Percentiles rank a stretch among this genome's conserved stretches.
phyloP scores from a whole-genome alignment of 2,797 vertebrate species.

The Pampus argenteus region DNA sequence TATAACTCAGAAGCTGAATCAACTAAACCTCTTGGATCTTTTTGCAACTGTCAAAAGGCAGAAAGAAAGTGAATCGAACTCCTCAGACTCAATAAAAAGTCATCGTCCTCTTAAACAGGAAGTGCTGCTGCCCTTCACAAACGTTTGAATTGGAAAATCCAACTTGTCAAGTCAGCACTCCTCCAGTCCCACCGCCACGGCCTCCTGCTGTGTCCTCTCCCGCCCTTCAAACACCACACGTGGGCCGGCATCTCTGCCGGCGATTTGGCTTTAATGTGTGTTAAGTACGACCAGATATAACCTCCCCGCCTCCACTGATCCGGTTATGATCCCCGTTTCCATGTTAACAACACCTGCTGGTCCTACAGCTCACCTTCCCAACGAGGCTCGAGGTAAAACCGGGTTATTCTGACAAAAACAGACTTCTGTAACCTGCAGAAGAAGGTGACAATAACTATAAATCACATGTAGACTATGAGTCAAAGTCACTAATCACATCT shows the following conservation, averaged over 20 bases:
- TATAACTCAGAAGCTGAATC: no score
- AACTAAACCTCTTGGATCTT: not conserved
- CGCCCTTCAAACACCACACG: slow-evolving; percentile 60
- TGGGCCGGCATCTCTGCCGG: slow-evolving; percentile 32
- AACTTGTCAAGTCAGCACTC: slow-evolving; percentile 55
- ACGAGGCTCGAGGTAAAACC: not conserved
- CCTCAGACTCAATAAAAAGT: not conserved
- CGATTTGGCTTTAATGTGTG: slow-evolving; percentile 38
- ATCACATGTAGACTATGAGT: not conserved
- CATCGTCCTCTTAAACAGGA: slow-evolving; percentile 19
- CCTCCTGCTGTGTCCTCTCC: slow-evolving; percentile 60
- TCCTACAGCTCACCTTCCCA: slow-evolving; percentile 1
- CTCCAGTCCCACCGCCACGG: not conserved
- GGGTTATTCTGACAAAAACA: not conserved
- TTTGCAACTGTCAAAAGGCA: not conserved
- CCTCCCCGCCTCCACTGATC: not conserved
- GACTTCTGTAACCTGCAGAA: not conserved
- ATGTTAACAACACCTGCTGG: slow-evolving; percentile 29
- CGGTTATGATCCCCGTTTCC: not conserved
- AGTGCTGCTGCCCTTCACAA: slow-evolving; percentile 37
- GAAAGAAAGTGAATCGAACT: not conserved
- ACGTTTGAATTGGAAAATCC: slow-evolving; percentile 22
- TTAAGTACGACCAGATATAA: slow-evolving; percentile 36
- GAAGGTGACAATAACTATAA: not conserved
- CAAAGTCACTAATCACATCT: not conserved